phyloP scores from a whole-genome alignment of 1,140 invertebrate species.

The Drosophila micromelanica region DNA sequence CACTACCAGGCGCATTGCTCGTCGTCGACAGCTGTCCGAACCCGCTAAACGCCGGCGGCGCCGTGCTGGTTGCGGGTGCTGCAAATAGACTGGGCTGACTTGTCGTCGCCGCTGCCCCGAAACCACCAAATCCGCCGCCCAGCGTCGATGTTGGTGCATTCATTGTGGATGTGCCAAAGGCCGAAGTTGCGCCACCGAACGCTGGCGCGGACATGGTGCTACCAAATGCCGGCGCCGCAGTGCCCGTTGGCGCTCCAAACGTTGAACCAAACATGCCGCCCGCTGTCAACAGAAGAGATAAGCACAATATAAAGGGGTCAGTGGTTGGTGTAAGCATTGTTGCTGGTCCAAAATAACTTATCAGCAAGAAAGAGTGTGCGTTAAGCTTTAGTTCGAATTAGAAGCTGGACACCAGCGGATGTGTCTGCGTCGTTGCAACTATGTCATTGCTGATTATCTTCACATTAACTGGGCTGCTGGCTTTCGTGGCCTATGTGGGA shows the following conservation, averaged over 20 bases:
- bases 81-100: constrained; percentile 78
- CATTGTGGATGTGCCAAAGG: constrained; percentile 54
- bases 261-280: constrained; percentile 77
- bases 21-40: constrained; percentile 61
- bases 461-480: constrained; percentile 29
- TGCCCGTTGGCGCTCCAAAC: constrained; percentile 75
- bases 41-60: constrained; percentile 83
- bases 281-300: constrained; percentile 56
- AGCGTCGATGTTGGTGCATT: constrained; percentile 64
- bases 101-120: constrained; percentile 50
- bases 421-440: background rate
- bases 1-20: constrained; percentile 67
- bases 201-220: constrained; percentile 58
- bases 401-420: constrained; percentile 9
- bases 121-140: constrained; percentile 70
- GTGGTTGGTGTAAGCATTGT: constrained; percentile 18
- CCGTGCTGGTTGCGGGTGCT: constrained; percentile 47
- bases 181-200: constrained; percentile 37
- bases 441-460: constrained; percentile 43
- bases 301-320: constrained; percentile 49
- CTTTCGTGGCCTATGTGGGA: constrained; percentile 43
- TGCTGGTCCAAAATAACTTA: constrained; percentile 38
- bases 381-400: constrained; percentile 31
- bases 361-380: constrained; percentile 25
- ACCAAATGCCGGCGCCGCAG: constrained; percentile 68